These are phyloP conservation scores for Caenorhabditis brenneri DNA, from an alignment of 1,140 invertebrate genomes.

Conservation along the genomic window DNA sequence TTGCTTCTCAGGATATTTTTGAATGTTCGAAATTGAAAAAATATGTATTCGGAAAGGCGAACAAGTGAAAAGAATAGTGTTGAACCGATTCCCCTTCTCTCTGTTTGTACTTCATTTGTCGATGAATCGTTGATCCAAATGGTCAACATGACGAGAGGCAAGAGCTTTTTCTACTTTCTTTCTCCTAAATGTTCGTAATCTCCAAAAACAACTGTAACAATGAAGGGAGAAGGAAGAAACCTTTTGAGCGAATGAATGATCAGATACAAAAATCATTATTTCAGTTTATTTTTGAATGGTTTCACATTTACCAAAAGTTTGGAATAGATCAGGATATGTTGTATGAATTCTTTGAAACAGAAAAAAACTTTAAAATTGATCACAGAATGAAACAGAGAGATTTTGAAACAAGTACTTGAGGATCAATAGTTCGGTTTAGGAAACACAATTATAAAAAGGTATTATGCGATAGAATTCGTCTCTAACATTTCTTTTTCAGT, in stretches of 20 bases:
- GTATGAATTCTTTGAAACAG: too few species aligned
- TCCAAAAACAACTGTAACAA: slow-evolving; percentile 1
- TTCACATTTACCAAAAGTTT: too few species aligned
- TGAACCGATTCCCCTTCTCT: not conserved
- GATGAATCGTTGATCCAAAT: slow-evolving; percentile 19
- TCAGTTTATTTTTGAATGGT: not conserved
- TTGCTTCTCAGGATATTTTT: too few species aligned
- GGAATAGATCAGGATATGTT: too few species aligned
- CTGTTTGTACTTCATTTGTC: slow-evolving; percentile 37
- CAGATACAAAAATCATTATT: slow-evolving; percentile 9
- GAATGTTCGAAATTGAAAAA: too few species aligned
- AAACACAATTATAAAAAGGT: too few species aligned
- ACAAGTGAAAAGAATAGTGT: not conserved
- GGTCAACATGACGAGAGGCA: not conserved
- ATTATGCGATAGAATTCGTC: too few species aligned
- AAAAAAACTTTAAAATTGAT: too few species aligned
- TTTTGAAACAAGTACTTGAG: too few species aligned
- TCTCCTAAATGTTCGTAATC: not conserved
- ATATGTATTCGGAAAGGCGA: not conserved
- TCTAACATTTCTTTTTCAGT: too few species aligned
- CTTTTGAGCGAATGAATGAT: not conserved
- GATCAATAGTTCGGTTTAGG: too few species aligned
- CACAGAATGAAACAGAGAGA: too few species aligned
- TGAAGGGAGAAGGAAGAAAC: not conserved
- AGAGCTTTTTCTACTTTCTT: not conserved